Base-by-base conservation (phyloP, 2,113 vertebrate genomes). In the Amphiprion percula region DNA sequence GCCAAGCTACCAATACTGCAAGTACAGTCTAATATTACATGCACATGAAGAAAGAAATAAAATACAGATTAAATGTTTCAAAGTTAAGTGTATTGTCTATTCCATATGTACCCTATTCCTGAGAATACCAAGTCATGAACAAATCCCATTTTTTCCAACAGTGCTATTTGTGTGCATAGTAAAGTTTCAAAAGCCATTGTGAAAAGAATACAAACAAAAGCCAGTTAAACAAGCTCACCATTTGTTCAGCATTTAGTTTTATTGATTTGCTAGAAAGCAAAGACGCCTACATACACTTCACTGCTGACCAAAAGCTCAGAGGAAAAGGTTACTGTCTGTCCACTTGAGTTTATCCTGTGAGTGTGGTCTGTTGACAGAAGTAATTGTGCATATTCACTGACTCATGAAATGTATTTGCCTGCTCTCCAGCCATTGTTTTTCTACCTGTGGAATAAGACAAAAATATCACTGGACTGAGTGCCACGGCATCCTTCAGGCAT, bases 321-420 rank as follows among this genome's bases (percentile, higher is more conserved):
- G 54, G 68, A 28, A 88, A 79, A 89, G 82, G 86, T 83, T 90
- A 74, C 66, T 68, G 62, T 37, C 26, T 66, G 63, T 83, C 71
- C 74, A 75, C 82, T 73, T 61, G 59, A 80, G 64, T 81, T 73
- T 77, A 87, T 64, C 67, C 39, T 74, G 70, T 79, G 61, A 85
- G 41, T 82, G 39, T 47, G 70, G 72, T 88, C 78, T 82, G 83
- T 86, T 87, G 88, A 90, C 77, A 72, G 56, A 63, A 61, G 79
- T 63, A 87, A 91, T 86, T 83, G 78, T 50, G 68, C 67, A 4
- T 77, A 84, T 88, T 90, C 84, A 82, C 44, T 90, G 82, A 86
- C 79, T 87, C 81, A 74, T 91, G 70, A 91, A 90, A 91, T 84
- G 59, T 73, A 69, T 87, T 86, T 84, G 88, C 64, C 59, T 90